Percentiles rank a stretch among this genome's conserved stretches.
phyloP scores from a whole-genome alignment of 2,888 invertebrate species.

The Aleiodes alternator region DNA sequence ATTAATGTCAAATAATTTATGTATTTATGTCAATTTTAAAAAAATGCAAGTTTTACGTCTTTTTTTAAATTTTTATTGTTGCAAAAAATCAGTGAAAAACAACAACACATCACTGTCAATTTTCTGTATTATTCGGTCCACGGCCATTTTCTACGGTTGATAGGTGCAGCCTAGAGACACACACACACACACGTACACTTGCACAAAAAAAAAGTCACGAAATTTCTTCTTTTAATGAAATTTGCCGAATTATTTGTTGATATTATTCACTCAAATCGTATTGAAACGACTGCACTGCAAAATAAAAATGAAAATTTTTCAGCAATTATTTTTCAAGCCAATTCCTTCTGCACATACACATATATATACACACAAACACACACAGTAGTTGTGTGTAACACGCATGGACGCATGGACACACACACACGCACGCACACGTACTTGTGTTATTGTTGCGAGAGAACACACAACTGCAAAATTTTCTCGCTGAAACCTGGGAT shows the following conservation, averaged over 20 bases:
- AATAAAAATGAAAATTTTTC: too few species aligned
- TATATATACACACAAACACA: too few species aligned
- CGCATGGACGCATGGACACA: too few species aligned
- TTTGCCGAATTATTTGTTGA: neutral
- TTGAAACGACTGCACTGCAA: neutral
- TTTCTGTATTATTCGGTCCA: slow-evolving; percentile 48
- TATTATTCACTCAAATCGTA: neutral
- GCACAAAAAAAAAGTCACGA: slow-evolving; percentile 24
- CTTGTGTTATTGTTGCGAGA: slow-evolving; percentile 14
- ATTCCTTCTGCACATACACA: neutral
- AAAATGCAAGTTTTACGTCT: neutral
- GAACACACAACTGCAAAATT: neutral
- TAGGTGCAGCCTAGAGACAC: slow-evolving; percentile 48
- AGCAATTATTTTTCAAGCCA: neutral
- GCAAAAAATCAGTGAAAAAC: neutral
- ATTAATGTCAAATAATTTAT: too few species aligned
- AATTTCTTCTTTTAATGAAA: slow-evolving; percentile 6
- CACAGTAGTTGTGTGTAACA: too few species aligned
- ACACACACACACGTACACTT: too few species aligned
- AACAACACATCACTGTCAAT: slow-evolving; percentile 34
- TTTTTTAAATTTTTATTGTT: neutral
- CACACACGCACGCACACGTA: neutral
- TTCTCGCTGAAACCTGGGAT: slow-evolving; percentile 9
- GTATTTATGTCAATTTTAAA: neutral
- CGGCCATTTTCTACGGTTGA: slow-evolving; percentile 62